phyloP scores from a whole-genome alignment of 2,113 vertebrate species.

The Centrocercus urophasianus region DNA sequence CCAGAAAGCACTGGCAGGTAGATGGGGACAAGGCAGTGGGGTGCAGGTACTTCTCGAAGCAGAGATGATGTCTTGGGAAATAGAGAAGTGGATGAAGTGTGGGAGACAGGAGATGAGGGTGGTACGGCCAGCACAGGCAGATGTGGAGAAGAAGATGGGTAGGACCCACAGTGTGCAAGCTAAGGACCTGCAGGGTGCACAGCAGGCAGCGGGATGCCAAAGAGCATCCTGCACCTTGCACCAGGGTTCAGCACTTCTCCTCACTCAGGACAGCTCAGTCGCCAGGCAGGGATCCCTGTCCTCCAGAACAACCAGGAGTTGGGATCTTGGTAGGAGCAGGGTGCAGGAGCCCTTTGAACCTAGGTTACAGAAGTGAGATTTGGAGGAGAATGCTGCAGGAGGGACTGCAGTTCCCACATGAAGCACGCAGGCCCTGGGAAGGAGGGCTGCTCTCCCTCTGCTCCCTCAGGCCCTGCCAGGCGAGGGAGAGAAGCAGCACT shows the following conservation, averaged over 20 bases:
- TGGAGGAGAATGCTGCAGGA: slow-evolving; percentile 24
- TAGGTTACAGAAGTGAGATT: neutral
- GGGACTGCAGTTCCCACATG: neutral
- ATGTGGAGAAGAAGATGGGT: neutral
- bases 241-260: neutral
- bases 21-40: neutral
- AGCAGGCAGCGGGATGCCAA: neutral
- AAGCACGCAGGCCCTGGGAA: neutral
- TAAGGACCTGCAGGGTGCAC: neutral
- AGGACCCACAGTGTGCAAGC: neutral
- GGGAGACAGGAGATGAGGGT: neutral
- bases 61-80: neutral
- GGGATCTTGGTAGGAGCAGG: neutral
- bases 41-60: neutral
- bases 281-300: neutral
- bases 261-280: neutral
- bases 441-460: neutral
- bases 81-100: neutral
- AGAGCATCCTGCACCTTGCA: neutral
- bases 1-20: neutral
- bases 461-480: neutral
- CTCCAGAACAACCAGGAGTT: neutral
- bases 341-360: neutral
- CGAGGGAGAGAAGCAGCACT: neutral
- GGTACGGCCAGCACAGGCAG: neutral